Base-by-base conservation (phyloP, 2,797 vertebrate species). In the Brachyrhaphis roseni region DNA sequence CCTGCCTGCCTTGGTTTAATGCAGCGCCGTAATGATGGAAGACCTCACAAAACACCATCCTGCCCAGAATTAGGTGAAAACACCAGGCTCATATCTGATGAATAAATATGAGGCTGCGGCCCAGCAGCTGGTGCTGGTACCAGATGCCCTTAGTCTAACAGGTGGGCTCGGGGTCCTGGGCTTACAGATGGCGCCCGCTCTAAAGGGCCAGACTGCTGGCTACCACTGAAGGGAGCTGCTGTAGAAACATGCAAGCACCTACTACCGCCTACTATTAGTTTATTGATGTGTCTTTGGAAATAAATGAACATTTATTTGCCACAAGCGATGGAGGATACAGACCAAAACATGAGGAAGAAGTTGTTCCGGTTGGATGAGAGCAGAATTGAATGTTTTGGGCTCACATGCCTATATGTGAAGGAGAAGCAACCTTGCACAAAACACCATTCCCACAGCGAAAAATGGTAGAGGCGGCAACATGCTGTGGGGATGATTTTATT, bases 31-130 rank as follows among this genome's bases (percentile, higher is more conserved):
- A 59, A 23, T 45, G 31, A 79, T 76, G 39, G 72, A 51, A 72
- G 23, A 28, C 23, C 8, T 53, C 1, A 39, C 45, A 36, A 31
- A 43, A 47, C 43, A 31, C 31, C 31, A 82, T 78, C 13, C 59
- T 47, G 13, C n/a, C 4, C 23, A 75, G 45, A 75, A 47, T 73
- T 53, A 20, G 41, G 74, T 43, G 16, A 80, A 45, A 78, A 68
- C 3, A 31, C 13, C 23, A 13, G 5, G 76, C 7, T 5, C 11
- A 20, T 46, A 6, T 66, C 3, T 62, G 31, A 15, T 75, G 34
- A 64, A 62, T 62, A 81, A 74, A 78, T 71, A 57, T 34, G 31
- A 78, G 78, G 78, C 57, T 74, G 0, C 20, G 57, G 45, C 62
- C 66, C 55, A 39, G 57, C 75, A 66, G 74, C 41, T 74, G 53